Evolutionary conservation across 2,797 vertebrate genomes (phyloP).

Genomic region (Myotis myotis): DNA sequence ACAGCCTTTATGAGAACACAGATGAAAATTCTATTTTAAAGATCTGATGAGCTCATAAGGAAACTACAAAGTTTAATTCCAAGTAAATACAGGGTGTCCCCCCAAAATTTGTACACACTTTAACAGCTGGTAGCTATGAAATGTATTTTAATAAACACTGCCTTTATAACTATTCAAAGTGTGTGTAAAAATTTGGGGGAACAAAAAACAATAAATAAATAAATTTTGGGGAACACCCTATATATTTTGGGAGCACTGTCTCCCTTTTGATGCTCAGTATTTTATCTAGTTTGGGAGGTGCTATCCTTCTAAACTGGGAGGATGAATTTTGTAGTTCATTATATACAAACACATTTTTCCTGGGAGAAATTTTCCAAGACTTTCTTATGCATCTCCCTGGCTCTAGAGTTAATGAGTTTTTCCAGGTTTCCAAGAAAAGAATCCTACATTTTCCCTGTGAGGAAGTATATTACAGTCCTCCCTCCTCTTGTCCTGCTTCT

Average conservation of each 20-base stretch:
- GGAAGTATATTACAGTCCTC: neutral
- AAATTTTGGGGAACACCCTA: too few species aligned
- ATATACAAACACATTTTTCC: neutral
- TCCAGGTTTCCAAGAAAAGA: neutral
- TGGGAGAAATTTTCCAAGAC: neutral
- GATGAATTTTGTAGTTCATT: neutral
- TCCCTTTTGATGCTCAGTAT: neutral
- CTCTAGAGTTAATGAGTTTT: neutral
- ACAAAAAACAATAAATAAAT: too few species aligned
- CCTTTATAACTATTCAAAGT: too few species aligned
- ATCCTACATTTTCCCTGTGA: neutral
- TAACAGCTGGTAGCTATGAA: too few species aligned
- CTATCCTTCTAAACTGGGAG: neutral
- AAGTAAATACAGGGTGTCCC: neutral
- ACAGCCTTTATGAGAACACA: conserved; percentile 22
- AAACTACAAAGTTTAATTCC: conserved; percentile 64
- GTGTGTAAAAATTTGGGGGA: too few species aligned
- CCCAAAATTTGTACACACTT: too few species aligned
- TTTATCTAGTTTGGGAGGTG: neutral
- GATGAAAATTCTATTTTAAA: conserved; percentile 57
- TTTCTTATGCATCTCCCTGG: neutral
- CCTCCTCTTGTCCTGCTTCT: neutral
- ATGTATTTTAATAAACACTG: too few species aligned
- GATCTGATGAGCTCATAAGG: conserved; percentile 34
- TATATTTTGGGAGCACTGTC: neutral